Percentiles rank a stretch among this genome's conserved stretches.
These are phyloP conservation scores for Falco novaeseelandiae DNA, from an alignment of 2,797 vertebrate genomes.

Conservation along the genomic window DNA sequence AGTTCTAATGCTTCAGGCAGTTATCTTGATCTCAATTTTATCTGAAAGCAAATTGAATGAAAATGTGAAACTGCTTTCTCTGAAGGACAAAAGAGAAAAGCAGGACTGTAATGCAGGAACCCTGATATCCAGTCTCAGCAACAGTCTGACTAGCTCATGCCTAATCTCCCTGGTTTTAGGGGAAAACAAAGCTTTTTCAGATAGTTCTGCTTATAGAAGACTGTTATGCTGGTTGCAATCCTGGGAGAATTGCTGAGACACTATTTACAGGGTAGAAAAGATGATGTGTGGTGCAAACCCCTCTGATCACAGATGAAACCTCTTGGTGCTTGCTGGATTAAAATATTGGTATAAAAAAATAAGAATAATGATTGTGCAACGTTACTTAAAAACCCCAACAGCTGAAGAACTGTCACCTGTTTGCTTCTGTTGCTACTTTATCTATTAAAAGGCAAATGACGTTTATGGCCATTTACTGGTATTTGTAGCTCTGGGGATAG, in stretches of 20 bases:
- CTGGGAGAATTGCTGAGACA: background rate
- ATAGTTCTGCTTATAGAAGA: background rate
- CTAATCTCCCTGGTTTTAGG: background rate
- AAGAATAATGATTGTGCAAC: accelerated
- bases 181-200: background rate
- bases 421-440: background rate
- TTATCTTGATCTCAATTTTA: background rate
- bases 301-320: background rate
- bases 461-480: background rate
- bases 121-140: background rate
- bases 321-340: background rate
- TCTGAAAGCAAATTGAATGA: background rate
- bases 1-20: background rate
- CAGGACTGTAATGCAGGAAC: background rate
- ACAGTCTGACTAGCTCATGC: too few species aligned
- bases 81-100: background rate
- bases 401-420: background rate
- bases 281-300: background rate
- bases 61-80: background rate
- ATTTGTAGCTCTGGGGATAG: background rate
- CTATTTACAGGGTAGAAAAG: background rate
- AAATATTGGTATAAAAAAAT: background rate
- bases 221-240: background rate
- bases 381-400: background rate
- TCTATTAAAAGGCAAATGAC: background rate